Conservation (phyloP, 2,113 vertebrate genomes). For the Calyptommatus sinebrachiatus region DNA sequence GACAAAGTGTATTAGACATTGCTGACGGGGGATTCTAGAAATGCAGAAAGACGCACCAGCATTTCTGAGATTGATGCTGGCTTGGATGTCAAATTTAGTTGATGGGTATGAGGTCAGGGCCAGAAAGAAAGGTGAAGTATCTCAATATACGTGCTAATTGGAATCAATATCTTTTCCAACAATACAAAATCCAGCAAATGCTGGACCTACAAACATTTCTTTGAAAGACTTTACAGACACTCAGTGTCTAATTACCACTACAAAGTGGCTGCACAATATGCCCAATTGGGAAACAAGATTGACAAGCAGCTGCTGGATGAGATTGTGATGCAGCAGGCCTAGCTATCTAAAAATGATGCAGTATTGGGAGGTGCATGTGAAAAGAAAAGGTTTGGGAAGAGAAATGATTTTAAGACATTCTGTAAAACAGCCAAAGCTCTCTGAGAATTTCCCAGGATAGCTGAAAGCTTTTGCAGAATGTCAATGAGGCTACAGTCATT, state of each 20-base stretch:
- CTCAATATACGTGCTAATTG: neutral
- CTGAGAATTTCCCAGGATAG: neutral
- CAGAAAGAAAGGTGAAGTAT: neutral
- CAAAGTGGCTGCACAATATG: conserved; percentile 62
- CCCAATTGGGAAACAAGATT: conserved; percentile 46
- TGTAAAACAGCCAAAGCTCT: conserved; percentile 21
- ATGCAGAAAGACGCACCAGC: neutral
- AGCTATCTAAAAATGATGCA: conserved; percentile 39
- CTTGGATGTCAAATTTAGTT: neutral
- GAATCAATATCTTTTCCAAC: conserved; percentile 12
- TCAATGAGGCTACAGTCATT: neutral
- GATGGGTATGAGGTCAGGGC: neutral
- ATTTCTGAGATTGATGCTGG: neutral
- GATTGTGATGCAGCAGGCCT: conserved; percentile 28
- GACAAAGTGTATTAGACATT: no score
- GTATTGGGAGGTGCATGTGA: neutral
- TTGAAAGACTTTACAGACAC: conserved; percentile 61
- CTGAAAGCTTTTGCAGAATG: conserved; percentile 9
- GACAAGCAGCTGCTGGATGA: conserved; percentile 34
- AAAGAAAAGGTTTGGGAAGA: conserved; percentile 21
- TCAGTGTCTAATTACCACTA: conserved; percentile 59
- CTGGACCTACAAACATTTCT: conserved; percentile 46
- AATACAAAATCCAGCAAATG: conserved; percentile 54
- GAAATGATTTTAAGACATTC: conserved; percentile 7
- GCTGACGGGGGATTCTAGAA: neutral